Base-by-base conservation (phyloP, 2,797 vertebrate species). In the Halcyon smyrnensis region DNA sequence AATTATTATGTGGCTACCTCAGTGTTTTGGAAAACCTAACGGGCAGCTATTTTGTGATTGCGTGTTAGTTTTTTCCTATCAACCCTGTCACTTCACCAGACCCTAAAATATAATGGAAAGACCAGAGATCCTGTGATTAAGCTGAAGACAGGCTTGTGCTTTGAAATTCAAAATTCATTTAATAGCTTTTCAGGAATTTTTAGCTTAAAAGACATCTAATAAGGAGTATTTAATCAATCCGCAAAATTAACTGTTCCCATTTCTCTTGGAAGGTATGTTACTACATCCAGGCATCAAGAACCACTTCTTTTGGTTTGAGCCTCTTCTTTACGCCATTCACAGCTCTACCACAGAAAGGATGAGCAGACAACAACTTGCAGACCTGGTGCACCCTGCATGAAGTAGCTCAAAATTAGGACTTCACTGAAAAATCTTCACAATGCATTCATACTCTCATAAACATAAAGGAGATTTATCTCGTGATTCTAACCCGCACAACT, bases 1-100 rank as follows among this genome's bases (percentile, higher is more conserved):
- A 94, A 96, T 96, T 93, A 93, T 80, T 82, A 77, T 63, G 84
- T 89, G 90, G 86, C 65, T 91, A 92, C 84, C 60, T 95, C 71
- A 34, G 86, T 90, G 76, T 85, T 93, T 88, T 88, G 75, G 79
- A 81, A 96, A 94, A 91, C 63, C 90, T 39, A 91, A 64, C 73
- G 48, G 80, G 73, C 59, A 90, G 78, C 69, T 87, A 93, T 95
- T 95, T 77, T 90, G 67, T 77, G 85, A 96, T 57, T 94, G 70
- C 70, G 16, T n/a, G 57, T 69, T 95, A 83, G 83, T 96, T 94
- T 91, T 93, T 93, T 87, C 76, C 17, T 92, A 95, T 83, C 92
- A 89, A 92, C 73, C 83, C 82, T 90, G 76, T 80, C 92, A 78
- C 21, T 96, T 92, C 92, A 69, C 92, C 70, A 74, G 76, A 59